Evolutionary conservation across 2,888 invertebrate species (phyloP).

Genomic region (Panopea generosa): DNA sequence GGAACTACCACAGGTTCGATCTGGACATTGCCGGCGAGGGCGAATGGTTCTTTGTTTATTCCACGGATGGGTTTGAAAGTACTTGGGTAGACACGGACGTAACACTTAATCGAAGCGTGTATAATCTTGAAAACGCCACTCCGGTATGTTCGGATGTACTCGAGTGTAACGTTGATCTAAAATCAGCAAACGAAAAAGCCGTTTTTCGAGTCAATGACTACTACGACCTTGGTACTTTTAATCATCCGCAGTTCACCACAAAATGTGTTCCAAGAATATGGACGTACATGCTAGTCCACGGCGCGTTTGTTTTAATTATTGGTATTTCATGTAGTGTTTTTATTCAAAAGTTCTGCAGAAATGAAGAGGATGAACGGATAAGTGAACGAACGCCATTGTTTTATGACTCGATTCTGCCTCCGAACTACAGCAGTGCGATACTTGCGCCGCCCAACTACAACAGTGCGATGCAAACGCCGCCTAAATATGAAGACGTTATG

Average conservation of each 20-base stretch:
- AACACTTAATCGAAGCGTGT: constrained; percentile 29
- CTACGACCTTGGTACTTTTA: constrained; percentile 38
- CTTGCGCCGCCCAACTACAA: constrained; percentile 50
- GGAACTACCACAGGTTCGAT: not conserved
- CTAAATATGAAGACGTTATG: constrained; percentile 56
- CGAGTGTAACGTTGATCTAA: constrained; percentile 30
- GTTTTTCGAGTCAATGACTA: constrained; percentile 39
- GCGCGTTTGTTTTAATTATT: constrained; percentile 29
- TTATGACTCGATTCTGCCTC: constrained; percentile 33
- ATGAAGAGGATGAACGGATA: not conserved
- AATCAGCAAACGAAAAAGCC: constrained; percentile 22
- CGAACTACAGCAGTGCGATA: constrained; percentile 35
- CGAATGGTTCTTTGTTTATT: constrained; percentile 50
- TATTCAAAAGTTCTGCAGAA: constrained; percentile 37
- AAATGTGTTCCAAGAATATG: constrained; percentile 56
- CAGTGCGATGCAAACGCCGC: constrained; percentile 33
- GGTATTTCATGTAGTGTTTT: constrained; percentile 36
- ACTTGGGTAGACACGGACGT: constrained; percentile 43
- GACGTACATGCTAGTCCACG: constrained; percentile 48
- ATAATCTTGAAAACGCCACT: constrained; percentile 28
- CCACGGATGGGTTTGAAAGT: constrained; percentile 10
- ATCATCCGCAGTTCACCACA: constrained; percentile 43
- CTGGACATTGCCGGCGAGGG: constrained; percentile 25
- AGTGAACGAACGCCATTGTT: constrained; percentile 45
- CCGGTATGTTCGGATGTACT: constrained; percentile 28